Evolutionary conservation across 2,113 vertebrate genomes (phyloP).

Genomic region (Mustelus asterias): DNA sequence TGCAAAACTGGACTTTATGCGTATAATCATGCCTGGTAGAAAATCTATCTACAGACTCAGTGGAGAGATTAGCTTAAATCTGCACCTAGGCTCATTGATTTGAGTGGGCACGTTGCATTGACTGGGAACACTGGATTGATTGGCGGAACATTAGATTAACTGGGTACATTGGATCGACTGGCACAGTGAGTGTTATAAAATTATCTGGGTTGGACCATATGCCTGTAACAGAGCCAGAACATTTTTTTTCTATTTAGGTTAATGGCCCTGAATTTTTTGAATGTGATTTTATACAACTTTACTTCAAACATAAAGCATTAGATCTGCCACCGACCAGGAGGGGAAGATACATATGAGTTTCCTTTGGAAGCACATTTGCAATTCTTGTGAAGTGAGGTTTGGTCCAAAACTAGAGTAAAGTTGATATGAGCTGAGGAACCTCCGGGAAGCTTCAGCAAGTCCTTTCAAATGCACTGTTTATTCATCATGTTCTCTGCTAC

Average conservation of each 20-base stretch:
- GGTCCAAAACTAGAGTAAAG: background rate
- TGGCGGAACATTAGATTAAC: too few species aligned
- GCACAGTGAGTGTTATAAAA: background rate
- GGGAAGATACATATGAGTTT: background rate
- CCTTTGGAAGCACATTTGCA: background rate
- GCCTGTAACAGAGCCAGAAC: too few species aligned
- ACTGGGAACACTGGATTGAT: background rate
- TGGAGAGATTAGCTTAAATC: background rate
- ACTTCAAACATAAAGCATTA: background rate
- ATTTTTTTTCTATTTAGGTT: background rate
- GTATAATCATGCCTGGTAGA: background rate
- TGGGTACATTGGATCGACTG: background rate
- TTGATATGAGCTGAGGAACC: background rate
- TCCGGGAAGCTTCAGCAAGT: background rate
- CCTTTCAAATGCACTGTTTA: background rate
- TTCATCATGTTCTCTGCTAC: background rate
- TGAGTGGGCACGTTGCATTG: background rate
- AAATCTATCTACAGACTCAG: background rate
- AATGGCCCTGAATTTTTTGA: background rate
- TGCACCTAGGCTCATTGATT: too few species aligned
- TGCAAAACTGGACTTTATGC: background rate
- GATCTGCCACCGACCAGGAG: background rate
- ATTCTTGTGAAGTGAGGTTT: background rate
- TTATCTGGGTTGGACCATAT: background rate
- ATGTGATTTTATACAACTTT: background rate